phyloP scores from a whole-genome alignment of 2,797 vertebrate species.

The Naso thynnoides region DNA sequence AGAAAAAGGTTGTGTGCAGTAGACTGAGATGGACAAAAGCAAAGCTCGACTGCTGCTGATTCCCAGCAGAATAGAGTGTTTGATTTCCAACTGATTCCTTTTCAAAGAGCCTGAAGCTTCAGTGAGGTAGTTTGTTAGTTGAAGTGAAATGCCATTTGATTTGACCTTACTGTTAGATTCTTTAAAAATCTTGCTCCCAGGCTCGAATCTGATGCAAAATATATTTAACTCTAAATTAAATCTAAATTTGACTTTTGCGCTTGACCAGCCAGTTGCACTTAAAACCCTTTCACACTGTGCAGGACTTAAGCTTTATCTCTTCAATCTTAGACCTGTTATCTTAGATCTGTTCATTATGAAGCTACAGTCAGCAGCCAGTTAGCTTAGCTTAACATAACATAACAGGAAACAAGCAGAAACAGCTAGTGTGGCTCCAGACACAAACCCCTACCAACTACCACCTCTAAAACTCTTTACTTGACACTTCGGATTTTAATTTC shows the following conservation, averaged over 20 bases:
- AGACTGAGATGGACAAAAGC: slow-evolving; percentile 24
- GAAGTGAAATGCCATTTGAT: slow-evolving; percentile 53
- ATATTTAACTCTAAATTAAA: slow-evolving; percentile 43
- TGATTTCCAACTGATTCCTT: slow-evolving; percentile 54
- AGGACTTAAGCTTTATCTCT: neutral
- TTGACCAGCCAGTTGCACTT: slow-evolving; percentile 8
- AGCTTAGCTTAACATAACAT: slow-evolving; percentile 9
- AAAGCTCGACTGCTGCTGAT: slow-evolving; percentile 17
- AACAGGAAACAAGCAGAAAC: neutral
- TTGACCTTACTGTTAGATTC: slow-evolving; percentile 49
- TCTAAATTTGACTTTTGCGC: slow-evolving; percentile 25
- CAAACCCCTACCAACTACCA: neutral
- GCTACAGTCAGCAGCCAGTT: neutral
- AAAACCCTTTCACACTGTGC: slow-evolving; percentile 2
- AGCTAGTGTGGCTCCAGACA: neutral
- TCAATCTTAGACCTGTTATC: too few relatives aligned
- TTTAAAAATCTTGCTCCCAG: slow-evolving; percentile 33
- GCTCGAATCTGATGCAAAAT: slow-evolving; percentile 34
- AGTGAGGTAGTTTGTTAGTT: slow-evolving; percentile 47
- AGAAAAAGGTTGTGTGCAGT: slow-evolving; percentile 9
- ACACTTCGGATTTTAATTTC: neutral
- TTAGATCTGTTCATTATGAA: neutral
- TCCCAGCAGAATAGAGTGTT: slow-evolving; percentile 43
- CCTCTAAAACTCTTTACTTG: neutral
- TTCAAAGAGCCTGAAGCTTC: slow-evolving; percentile 44